Evolutionary conservation across 1,140 invertebrate genomes (phyloP).

Genomic region (Scaptomyza pallida): DNA sequence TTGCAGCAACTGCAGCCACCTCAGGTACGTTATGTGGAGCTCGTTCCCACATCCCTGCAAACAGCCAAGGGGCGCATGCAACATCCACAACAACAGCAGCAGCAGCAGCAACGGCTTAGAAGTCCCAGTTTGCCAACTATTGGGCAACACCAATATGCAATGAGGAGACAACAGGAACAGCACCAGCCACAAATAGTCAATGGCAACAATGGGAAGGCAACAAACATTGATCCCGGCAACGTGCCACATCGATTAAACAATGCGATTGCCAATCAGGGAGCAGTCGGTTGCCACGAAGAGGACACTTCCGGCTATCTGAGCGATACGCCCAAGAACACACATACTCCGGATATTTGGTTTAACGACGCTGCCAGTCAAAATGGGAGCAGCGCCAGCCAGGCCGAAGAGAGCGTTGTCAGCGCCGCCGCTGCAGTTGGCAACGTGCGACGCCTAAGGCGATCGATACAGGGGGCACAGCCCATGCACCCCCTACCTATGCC

Average conservation of each 20-base stretch:
- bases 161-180: slow-evolving; percentile 30
- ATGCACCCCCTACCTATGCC: slow-evolving; percentile 29
- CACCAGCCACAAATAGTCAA: slow-evolving; percentile 38
- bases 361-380: slow-evolving; percentile 78
- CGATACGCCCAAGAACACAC: slow-evolving; percentile 85
- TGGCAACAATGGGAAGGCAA: slow-evolving; percentile 39
- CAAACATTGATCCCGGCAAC: slow-evolving; percentile 71
- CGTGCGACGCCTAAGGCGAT: slow-evolving; percentile 66
- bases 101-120: slow-evolving; percentile 60
- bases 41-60: slow-evolving; percentile 65
- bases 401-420: slow-evolving; percentile 40
- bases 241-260: slow-evolving; percentile 66
- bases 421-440: slow-evolving; percentile 12
- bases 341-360: slow-evolving; percentile 82
- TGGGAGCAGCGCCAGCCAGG: slow-evolving; percentile 67
- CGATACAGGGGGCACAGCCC: slow-evolving; percentile 55
- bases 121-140: slow-evolving; percentile 82
- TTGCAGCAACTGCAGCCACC: slow-evolving; percentile 53
- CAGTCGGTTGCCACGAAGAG: slow-evolving; percentile 85
- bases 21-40: slow-evolving; percentile 55
- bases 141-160: slow-evolving; percentile 56
- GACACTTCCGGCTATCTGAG: slow-evolving; percentile 89
- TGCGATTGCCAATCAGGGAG: slow-evolving; percentile 25
- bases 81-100: slow-evolving; percentile 38
- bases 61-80: slow-evolving; percentile 80